These are phyloP conservation scores for Lagopus leucura DNA, from an alignment of 2,113 vertebrate species.

Conservation along the genomic window DNA sequence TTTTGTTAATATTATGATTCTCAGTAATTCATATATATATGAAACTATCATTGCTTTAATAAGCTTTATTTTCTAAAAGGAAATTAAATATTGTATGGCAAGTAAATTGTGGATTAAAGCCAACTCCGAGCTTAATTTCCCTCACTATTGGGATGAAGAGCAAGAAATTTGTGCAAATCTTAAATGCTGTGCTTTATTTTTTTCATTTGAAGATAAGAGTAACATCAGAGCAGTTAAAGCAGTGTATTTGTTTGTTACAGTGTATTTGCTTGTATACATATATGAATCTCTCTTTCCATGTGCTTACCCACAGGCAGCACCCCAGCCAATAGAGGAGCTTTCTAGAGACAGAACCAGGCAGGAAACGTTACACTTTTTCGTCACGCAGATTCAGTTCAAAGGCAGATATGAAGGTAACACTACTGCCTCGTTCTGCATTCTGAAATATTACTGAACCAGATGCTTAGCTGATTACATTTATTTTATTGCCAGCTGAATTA, in stretches of 20 bases:
- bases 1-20: neutral
- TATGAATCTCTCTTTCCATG: neutral
- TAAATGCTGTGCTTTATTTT: neutral
- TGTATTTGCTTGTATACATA: neutral
- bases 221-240: neutral
- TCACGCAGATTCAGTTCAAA: neutral
- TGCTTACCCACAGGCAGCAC: neutral
- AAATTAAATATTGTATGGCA: neutral
- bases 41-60: neutral
- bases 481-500: slow-evolving; percentile 3
- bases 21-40: neutral
- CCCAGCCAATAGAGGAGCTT: neutral
- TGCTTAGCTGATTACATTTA: neutral
- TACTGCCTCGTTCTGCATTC: neutral
- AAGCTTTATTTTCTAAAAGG: neutral
- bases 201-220: neutral
- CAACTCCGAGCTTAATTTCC: neutral
- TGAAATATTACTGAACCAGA: neutral
- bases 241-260: neutral
- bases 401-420: neutral
- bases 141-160: neutral
- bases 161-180: neutral
- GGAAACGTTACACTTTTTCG: neutral
- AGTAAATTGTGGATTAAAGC: slow-evolving; percentile 13
- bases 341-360: neutral